phyloP scores from a whole-genome alignment of 2,797 vertebrate genomes.

The Babyrousa celebensis region DNA sequence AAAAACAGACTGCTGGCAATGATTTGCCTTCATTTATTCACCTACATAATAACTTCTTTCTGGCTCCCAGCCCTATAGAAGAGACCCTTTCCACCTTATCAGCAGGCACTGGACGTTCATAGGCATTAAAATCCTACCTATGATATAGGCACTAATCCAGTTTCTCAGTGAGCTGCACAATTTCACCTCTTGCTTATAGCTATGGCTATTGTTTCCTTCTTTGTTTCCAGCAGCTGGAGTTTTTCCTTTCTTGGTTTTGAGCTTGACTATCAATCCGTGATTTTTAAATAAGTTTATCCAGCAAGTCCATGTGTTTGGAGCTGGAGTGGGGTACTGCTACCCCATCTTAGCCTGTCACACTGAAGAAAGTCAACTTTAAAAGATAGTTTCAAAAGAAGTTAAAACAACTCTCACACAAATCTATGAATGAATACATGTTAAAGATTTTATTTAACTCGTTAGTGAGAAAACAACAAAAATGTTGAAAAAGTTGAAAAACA shows the following conservation, averaged over 20 bases:
- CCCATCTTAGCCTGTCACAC: not conserved
- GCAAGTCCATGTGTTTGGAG: not conserved
- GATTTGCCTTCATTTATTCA: not conserved
- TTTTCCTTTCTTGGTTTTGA: not conserved
- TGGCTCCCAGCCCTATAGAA: not conserved
- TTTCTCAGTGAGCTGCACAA: not conserved
- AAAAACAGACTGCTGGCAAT: not conserved
- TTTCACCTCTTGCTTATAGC: not conserved
- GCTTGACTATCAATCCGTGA: not conserved
- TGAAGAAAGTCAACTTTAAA: slow-evolving; percentile 31
- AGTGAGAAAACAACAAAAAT: slow-evolving; percentile 3
- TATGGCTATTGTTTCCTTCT: not conserved
- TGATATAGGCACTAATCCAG: not conserved
- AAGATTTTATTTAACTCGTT: slow-evolving; percentile 14
- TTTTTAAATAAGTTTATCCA: not conserved
- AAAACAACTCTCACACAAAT: not conserved
- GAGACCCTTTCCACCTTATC: not conserved
- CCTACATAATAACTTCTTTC: not conserved
- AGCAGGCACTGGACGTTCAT: not conserved
- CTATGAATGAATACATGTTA: not conserved
- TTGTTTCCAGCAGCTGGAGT: not conserved
- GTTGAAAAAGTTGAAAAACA: not conserved
- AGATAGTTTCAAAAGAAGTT: not conserved
- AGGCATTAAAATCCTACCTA: not conserved
- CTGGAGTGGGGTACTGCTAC: not conserved